phyloP scores from a whole-genome alignment of 2,888 invertebrate species.

The Drosophila infuscata region DNA sequence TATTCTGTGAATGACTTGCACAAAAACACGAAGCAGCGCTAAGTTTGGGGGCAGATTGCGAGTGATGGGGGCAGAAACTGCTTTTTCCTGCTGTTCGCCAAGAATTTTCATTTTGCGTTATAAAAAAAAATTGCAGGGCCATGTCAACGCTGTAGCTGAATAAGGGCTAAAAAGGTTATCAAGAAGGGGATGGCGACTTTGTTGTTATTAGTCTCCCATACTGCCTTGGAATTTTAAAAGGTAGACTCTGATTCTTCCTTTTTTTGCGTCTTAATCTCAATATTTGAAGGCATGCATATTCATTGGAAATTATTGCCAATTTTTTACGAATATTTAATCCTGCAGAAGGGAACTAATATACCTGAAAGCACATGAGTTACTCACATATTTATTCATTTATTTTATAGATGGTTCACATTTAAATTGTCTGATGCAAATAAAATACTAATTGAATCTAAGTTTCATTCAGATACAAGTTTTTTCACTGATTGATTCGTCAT shows the following conservation, averaged over 20 bases:
- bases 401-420: not conserved
- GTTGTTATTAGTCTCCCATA: constrained; percentile 27
- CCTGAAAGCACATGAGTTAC: not conserved
- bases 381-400: not conserved
- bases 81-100: constrained; percentile 17
- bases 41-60: constrained; percentile 22
- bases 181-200: constrained; percentile 17
- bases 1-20: constrained; percentile 79
- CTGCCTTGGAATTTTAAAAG: not conserved
- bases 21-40: constrained; percentile 68
- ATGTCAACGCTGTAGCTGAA: constrained; percentile 32
- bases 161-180: constrained; percentile 32
- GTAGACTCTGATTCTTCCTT: not conserved
- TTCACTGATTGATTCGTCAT: accelerated
- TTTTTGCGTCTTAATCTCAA: not conserved
- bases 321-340: not conserved
- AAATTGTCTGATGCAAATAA: not conserved
- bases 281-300: constrained; percentile 5
- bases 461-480: not conserved
- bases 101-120: constrained; percentile 67
- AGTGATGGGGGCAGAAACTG: constrained; percentile 15
- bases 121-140: constrained; percentile 49
- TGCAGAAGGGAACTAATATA: not conserved
- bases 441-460: not conserved
- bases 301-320: not conserved